Evolutionary conservation across 2,113 vertebrate species (phyloP).

Genomic region (Callocephalon fimbriatum): DNA sequence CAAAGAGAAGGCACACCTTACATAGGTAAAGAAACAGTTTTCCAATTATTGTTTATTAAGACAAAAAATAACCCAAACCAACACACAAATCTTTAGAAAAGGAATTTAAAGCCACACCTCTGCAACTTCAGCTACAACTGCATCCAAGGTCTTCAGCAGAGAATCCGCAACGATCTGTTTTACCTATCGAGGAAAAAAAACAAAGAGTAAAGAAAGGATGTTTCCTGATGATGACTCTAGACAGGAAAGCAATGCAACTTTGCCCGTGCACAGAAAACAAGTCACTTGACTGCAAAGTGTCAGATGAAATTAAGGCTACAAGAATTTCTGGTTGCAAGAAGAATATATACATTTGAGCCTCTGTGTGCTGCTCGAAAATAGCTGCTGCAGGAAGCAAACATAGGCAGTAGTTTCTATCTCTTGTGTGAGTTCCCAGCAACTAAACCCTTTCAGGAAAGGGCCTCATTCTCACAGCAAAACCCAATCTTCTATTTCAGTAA

Average conservation of each 20-base stretch:
- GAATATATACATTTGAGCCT: neutral
- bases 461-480: neutral
- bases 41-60: neutral
- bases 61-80: neutral
- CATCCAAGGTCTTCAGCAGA: conserved; percentile 87
- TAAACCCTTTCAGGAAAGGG: neutral
- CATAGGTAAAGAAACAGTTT: neutral
- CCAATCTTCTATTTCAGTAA: neutral
- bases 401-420: neutral
- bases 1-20: neutral
- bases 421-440: neutral
- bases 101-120: conserved; percentile 78
- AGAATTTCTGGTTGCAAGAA: neutral
- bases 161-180: conserved; percentile 90
- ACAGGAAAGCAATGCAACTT: neutral
- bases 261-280: neutral
- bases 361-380: neutral
- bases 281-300: neutral
- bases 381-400: neutral
- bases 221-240: neutral
- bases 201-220: neutral
- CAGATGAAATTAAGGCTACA: neutral
- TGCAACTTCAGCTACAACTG: conserved; percentile 76
- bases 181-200: conserved; percentile 73
- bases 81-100: neutral